These are phyloP conservation scores for Pedionomus torquatus DNA, from an alignment of 2,113 vertebrate genomes.

Conservation along the genomic window DNA sequence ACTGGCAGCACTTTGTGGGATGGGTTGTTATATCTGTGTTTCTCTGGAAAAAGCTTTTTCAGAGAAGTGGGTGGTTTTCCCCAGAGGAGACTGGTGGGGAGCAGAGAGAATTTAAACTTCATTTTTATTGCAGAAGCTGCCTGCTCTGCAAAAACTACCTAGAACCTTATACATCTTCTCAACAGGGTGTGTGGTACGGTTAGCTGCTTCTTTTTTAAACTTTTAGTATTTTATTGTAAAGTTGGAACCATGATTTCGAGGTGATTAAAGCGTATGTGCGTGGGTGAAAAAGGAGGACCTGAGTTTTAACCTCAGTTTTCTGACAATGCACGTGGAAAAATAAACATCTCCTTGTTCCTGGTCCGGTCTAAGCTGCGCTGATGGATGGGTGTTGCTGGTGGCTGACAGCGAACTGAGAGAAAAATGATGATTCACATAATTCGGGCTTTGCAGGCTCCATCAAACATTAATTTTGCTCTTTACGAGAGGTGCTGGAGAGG, in stretches of 20 bases:
- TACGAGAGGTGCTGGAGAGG: not conserved
- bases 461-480: not conserved
- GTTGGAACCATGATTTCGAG: not conserved
- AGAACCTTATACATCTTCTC: not conserved
- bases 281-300: not conserved
- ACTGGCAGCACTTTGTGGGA: not conserved
- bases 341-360: not conserved
- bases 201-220: not conserved
- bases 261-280: not conserved
- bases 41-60: not conserved
- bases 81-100: rapidly evolving
- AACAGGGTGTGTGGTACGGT: not conserved
- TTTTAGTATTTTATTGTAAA: not conserved
- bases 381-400: constrained; percentile 18
- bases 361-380: not conserved
- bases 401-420: constrained; percentile 33
- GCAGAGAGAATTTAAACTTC: not conserved
- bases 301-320: not conserved
- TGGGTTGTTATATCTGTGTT: not conserved
- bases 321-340: not conserved
- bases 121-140: not conserved
- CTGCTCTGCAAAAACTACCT: not conserved
- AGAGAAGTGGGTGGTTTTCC: not conserved
- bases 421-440: constrained; percentile 43
- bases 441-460: not conserved